A percentile compares a stretch with the other conserved stretches of the same genome.
These are phyloP conservation scores for Hylomyscus alleni DNA, from an alignment of 2,797 vertebrate species.

Conservation along the genomic window DNA sequence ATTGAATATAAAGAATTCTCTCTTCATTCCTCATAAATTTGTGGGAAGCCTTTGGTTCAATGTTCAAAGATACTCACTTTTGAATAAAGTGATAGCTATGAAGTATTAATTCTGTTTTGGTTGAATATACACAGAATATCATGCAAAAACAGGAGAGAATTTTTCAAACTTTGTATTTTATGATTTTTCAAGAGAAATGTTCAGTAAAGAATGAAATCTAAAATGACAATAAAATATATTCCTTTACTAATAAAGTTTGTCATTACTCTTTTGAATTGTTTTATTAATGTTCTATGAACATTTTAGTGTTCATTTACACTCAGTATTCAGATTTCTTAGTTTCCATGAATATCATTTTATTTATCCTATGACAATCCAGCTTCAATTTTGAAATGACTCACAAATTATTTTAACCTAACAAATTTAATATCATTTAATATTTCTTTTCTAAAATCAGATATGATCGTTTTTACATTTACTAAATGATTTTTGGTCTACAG, in stretches of 20 bases:
- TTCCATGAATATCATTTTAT: neutral
- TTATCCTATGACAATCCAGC: neutral
- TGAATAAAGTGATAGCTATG: neutral
- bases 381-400: neutral
- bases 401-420: neutral
- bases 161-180: neutral
- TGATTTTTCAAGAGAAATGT: neutral
- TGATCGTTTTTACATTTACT: neutral
- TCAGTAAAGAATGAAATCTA: neutral
- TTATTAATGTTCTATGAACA: neutral
- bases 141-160: neutral
- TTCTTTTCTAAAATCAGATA: neutral
- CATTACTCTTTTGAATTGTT: neutral
- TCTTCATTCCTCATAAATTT: constrained; percentile 28
- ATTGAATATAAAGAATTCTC: constrained; percentile 8
- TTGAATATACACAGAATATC: neutral
- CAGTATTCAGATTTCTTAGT: constrained; percentile 10
- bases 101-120: neutral
- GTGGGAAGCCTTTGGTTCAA: neutral
- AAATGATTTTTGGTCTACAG: neutral
- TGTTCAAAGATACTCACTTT: constrained; percentile 22
- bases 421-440: neutral
- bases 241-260: neutral
- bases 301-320: neutral
- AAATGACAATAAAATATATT: neutral